Conservation (phyloP, 2,797 vertebrate genomes). For the Phrynocephalus vlangalii region DNA sequence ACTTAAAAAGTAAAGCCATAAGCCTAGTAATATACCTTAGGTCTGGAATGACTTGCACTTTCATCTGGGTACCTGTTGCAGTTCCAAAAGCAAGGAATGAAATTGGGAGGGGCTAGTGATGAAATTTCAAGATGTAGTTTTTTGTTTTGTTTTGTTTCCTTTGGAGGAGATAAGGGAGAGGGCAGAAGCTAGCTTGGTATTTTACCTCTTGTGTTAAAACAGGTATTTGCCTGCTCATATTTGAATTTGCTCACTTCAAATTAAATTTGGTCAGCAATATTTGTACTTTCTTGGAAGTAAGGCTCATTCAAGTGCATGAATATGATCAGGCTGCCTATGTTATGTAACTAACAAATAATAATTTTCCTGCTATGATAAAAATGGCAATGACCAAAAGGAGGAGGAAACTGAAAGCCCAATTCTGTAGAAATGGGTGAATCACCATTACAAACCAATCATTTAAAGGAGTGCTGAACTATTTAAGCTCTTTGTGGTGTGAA, state of each 20-base stretch:
- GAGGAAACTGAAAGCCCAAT: not conserved
- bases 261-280: not conserved
- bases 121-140: constrained; percentile 37
- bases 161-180: constrained; percentile 50
- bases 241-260: constrained; percentile 30
- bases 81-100: constrained; percentile 76
- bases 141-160: constrained; percentile 37
- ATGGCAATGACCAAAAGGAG: not conserved
- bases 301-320: no score
- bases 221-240: constrained; percentile 72
- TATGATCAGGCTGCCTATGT: not conserved
- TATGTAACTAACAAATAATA: not conserved
- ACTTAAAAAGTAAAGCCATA: not conserved
- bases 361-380: not conserved
- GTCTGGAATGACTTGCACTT: not conserved
- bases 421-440: not conserved
- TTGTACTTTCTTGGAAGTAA: not conserved
- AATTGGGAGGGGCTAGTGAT: constrained; percentile 54
- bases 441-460: not conserved
- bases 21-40: not conserved
- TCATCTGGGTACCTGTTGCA: constrained; percentile 20
- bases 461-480: not conserved
- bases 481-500: constrained; percentile 60
- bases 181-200: constrained; percentile 41
- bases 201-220: constrained; percentile 67